phyloP scores from a whole-genome alignment of 2,797 vertebrate genomes.

The Mus caroli region DNA sequence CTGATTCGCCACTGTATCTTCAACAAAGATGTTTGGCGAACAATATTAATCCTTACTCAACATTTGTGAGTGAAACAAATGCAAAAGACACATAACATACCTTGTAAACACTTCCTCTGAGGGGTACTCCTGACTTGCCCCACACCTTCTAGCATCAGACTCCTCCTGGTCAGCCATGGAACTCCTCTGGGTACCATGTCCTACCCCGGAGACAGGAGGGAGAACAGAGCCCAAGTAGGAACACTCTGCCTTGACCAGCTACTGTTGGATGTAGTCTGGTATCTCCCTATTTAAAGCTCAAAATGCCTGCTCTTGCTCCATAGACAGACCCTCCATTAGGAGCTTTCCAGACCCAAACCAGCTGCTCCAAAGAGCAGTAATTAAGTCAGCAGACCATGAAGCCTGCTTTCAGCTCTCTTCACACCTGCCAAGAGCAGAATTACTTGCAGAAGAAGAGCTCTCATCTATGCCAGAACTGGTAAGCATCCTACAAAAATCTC shows the following conservation, averaged over 20 bases:
- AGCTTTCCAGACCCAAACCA: constrained; percentile 6
- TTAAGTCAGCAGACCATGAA: constrained; percentile 57
- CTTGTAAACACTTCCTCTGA: background rate
- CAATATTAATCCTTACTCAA: background rate
- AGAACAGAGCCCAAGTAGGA: background rate
- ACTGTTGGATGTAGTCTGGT: background rate
- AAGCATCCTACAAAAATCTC: background rate
- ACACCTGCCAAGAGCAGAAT: constrained; percentile 58
- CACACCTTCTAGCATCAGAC: background rate
- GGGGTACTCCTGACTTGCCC: background rate
- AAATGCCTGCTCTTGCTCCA: constrained; percentile 39
- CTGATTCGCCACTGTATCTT: background rate
- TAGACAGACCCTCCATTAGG: constrained; percentile 56
- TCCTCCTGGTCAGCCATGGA: background rate
- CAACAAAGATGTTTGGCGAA: background rate
- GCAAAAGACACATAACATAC: background rate
- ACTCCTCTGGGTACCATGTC: rapidly evolving
- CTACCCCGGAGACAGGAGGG: background rate
- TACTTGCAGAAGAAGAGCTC: background rate
- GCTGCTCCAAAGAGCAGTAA: constrained; percentile 41
- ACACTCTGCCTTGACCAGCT: background rate
- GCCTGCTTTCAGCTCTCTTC: constrained; percentile 53
- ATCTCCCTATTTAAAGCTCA: constrained; percentile 42
- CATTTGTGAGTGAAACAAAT: background rate
- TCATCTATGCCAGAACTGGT: background rate